Evolutionary conservation across 2,888 invertebrate genomes (phyloP), one percentile per base, ranked within the genome.

Genomic region (Priocnemis perturbator): DNA sequence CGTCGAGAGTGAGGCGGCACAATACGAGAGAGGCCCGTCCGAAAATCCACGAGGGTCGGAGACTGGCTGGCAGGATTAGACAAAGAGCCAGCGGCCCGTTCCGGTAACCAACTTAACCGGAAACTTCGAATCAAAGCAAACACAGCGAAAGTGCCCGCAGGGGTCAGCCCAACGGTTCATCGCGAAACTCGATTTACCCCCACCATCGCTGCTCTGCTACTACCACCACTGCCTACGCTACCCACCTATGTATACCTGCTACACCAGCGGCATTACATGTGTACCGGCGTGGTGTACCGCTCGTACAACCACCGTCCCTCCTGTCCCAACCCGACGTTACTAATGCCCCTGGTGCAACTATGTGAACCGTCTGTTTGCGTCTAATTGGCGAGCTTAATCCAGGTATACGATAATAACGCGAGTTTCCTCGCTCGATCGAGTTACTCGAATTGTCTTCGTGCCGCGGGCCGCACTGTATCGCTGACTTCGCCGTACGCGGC

Each of bases 101-200:
- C 79, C 64, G 79, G 79, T 87, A 87, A 87, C 87, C 86, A 87
- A 88, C 87, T 88, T 88, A 84, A 78, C 81, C 83, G 85, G 84
- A 85, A 89, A 88, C 87, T 88, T 87, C 74, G 83, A 88, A 88
- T 89, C 88, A 88, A 88, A 88, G 89, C 85, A 88, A 88, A 87
- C 86, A 86, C 83, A 80, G 81, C 75, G 82, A 83, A 87, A 87
- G 82, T 86, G 85, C 84, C 86, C 83, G 84, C 83, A 81, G 86
- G 85, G 86, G 84, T 85, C 87, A 84, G 79, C 73, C 77, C 65
- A 71, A 44, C 70, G 74, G 76, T 80, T 81, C 76, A 78, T 77
- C 76, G 74, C 67, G 74, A 79, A 84, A 84, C 80, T 81, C 82
- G 76, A 84, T 82, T 83, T 78, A 77, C 76, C n/a, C n/a, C n/a